Base-by-base conservation (phyloP, 2,113 vertebrate genomes). In the Galeopterus variegatus region DNA sequence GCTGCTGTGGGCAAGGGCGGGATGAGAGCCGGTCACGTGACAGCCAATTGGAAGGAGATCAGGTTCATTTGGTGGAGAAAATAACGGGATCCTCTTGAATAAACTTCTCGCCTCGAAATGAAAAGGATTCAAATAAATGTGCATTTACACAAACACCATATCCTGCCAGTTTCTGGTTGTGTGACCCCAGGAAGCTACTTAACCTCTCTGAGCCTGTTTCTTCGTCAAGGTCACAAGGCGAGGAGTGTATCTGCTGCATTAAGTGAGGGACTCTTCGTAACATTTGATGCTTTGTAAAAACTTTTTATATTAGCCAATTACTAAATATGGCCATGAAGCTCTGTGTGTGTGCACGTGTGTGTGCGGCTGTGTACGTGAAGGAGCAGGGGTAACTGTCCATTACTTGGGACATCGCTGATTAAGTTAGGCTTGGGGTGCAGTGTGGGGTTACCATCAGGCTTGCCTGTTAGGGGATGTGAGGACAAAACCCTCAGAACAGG, bases 301-400 rank as follows among this genome's bases (percentile, higher is more conserved):
- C 4, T 17, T 62, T 76, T 26, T 23, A 3, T 13, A 21, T 28
- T 9, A 19, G 41, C 8, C 41, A 48, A 6, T 52, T 19, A 23
- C 33, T 60, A 24, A 50, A 26, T 17, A 33, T 23, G 54, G 69
- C 48, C 18, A 0, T 0, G 54, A 41, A 24, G 58, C 31, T 48
- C 9, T 69, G 33, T 18, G 8, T 2, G 17, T 3, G 18, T 33
- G 45, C 2, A 2, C 1, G 1, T 62, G 56, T 28, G 0, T 3
- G 8, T 0, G 1, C 48, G 15, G 48, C 48, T 26, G n/a, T 50
- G 41, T 0, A 0, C 0, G 1, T 0, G 11, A 8, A 5, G 21
- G 13, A 17, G 65, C 3, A 14, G n/a, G 31, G 45, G 48, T 8
- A 10, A 0, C 0, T 28, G 24, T 48, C 36, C 87, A 0, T 45